Evolutionary conservation across 1,140 invertebrate species (phyloP).

Genomic region (Dendroctonus ponderosae): DNA sequence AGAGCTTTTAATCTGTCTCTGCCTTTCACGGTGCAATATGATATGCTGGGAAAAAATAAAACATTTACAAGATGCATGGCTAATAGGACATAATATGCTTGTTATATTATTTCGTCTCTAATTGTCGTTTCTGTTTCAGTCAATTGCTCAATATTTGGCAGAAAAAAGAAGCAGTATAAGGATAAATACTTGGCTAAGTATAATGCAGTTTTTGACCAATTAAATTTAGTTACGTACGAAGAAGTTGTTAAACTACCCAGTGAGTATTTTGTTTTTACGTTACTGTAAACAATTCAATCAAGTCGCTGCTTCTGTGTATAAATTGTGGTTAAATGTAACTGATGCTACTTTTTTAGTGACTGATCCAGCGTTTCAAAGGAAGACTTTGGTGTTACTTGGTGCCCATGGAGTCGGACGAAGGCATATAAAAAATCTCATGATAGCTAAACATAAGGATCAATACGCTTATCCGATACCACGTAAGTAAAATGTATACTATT

Average conservation of each 20-base stretch:
- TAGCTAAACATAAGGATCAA: conserved; percentile 94
- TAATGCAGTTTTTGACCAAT: conserved; percentile 96
- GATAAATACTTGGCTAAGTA: conserved; percentile 99
- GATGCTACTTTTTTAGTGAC: conserved; percentile 49
- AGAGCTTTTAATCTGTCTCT: conserved; percentile 4
- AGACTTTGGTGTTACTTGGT: conserved; percentile 85
- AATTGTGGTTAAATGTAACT: too few species aligned
- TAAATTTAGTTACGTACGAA: conserved; percentile 98
- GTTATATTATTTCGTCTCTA: conserved; percentile 20
- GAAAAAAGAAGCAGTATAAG: conserved; percentile 96
- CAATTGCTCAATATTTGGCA: conserved; percentile 96
- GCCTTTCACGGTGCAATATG: conserved; percentile 46
- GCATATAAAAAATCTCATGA: conserved; percentile 99
- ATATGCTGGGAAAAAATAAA: conserved; percentile 56
- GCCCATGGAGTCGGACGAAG: conserved; percentile 95
- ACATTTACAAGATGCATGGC: conserved; percentile 15
- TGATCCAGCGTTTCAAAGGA: conserved; percentile 81
- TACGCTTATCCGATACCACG: conserved; percentile 99
- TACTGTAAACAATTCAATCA: neutral
- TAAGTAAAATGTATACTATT: conserved; percentile 59
- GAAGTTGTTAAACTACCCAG: conserved; percentile 96
- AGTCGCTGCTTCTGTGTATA: too few species aligned
- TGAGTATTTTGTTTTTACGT: conserved; percentile 53
- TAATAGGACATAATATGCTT: neutral
- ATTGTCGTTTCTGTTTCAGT: conserved; percentile 59